Evolutionary conservation across 2,113 vertebrate genomes (phyloP).

Genomic region (Cebus imitator): DNA sequence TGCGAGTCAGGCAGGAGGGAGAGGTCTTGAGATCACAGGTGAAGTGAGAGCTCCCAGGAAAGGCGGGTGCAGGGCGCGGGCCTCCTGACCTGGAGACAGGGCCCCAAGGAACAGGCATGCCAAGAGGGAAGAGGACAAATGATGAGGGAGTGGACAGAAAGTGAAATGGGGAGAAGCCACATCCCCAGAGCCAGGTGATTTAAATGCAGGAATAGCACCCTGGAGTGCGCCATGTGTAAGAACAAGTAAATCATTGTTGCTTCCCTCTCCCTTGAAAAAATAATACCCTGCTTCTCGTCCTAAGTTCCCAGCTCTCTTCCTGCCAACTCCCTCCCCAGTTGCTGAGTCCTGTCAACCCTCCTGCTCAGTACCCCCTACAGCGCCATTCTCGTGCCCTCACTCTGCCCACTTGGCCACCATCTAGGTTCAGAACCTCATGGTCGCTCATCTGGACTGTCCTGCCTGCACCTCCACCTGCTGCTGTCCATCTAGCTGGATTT

Average conservation of each 20-base stretch:
- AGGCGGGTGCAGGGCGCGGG: accelerated
- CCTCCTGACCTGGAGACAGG: background rate
- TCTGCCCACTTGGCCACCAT: background rate
- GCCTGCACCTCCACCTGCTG: background rate
- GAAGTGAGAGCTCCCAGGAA: no score
- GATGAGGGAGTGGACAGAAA: background rate
- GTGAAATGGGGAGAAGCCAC: background rate
- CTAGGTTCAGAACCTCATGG: background rate
- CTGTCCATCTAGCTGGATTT: background rate
- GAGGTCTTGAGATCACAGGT: background rate
- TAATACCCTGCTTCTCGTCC: background rate
- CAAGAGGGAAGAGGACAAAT: background rate
- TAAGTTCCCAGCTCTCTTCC: background rate
- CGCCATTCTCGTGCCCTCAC: background rate
- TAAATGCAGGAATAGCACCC: accelerated
- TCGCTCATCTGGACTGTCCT: background rate
- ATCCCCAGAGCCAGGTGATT: no score
- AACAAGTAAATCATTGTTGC: background rate
- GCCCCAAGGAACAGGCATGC: background rate
- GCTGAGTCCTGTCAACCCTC: background rate
- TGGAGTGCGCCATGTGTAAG: background rate
- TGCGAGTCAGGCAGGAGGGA: no score
- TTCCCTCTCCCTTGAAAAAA: background rate
- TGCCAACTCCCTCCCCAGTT: background rate
- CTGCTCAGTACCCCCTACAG: no score